These are phyloP conservation scores for Sycophila texana DNA, from an alignment of 2,888 invertebrate species.

Conservation along the genomic window DNA sequence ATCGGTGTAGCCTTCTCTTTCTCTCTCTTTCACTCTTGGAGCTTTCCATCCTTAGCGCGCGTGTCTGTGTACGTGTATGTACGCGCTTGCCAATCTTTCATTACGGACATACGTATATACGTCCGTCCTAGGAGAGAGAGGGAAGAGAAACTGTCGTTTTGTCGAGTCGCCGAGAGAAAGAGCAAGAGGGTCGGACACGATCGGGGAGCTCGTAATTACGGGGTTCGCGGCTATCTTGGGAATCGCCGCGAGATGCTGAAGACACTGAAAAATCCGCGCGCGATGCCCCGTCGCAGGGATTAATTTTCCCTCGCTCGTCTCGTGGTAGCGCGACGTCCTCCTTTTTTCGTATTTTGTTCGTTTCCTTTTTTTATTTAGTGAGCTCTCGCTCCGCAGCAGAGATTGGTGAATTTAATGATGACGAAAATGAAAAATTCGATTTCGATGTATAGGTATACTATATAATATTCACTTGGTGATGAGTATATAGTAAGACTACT, in stretches of 20 bases:
- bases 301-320: slow-evolving; percentile 60
- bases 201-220: slow-evolving; percentile 63
- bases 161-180: slow-evolving; percentile 2
- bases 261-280: slow-evolving; percentile 64
- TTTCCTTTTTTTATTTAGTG: too few relatives aligned
- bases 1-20: slow-evolving; percentile 26
- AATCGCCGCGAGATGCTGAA: slow-evolving; percentile 59
- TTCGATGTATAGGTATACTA: too few relatives aligned
- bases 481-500: too few relatives aligned
- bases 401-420: too few relatives aligned
- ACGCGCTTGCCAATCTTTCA: slow-evolving; percentile 35
- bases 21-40: too few relatives aligned
- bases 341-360: too few relatives aligned
- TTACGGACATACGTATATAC: slow-evolving; percentile 8
- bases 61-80: neutral
- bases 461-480: too few relatives aligned
- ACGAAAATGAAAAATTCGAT: too few relatives aligned
- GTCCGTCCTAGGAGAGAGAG: neutral
- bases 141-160: slow-evolving; percentile 29
- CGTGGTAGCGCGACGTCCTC: neutral
- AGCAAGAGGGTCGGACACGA: slow-evolving; percentile 49
- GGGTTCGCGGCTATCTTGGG: slow-evolving; percentile 56
- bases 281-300: slow-evolving; percentile 57
- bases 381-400: too few relatives aligned
- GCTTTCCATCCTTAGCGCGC: slow-evolving; percentile 42